Evolutionary conservation across 2,797 vertebrate genomes (phyloP), one percentile per base, ranked within the genome.

Genomic region (Ctenochaetus hawaiiensis): DNA sequence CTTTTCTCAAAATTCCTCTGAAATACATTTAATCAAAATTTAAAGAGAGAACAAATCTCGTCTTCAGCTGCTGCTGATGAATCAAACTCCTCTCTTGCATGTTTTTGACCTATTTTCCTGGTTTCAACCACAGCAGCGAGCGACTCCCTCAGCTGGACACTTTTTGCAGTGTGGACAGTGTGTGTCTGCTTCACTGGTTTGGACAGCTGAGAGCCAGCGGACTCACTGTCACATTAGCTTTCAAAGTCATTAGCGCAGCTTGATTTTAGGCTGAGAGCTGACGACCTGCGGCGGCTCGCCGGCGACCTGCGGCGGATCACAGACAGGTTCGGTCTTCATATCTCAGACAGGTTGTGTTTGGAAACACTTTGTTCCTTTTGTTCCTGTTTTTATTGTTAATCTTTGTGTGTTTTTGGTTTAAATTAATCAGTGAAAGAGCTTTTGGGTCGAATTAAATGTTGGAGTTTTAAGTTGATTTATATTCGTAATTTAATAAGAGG

Each of bases 191-290:
- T 67, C 23, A 76, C 72, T 44, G 59, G 68, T 77, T 64, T 49
- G 77, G 83, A 81, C 88, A 61, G 79, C 53, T 58, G 74, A 87
- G 77, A 73, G 83, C 85, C 85, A 57, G 85, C n/a, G 41, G 86
- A 82, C 80, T 85, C 74, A 6, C 77, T 63, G 74, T 83, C 85
- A 78, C 39, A 82, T 81, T 75, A 67, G 81, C 81, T 83, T 63
- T 77, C 49, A 78, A 61, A 69, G 73, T 82, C 85, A 78, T 89
- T 82, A 82, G 84, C 17, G 22, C 34, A 18, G 84, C 73, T 80
- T 63, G 76, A 72, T 56, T 34, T 48, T 54, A 17, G 72, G 83
- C 53, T 30, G 51, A 11, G 53, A 77, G 77, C 77, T 0, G 49
- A 75, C 58, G 64, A 23, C 79, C 77, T 60, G 8, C 80, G 53